Evolutionary conservation across 2,888 invertebrate species (phyloP).

Genomic region (Cheilosia urbana): DNA sequence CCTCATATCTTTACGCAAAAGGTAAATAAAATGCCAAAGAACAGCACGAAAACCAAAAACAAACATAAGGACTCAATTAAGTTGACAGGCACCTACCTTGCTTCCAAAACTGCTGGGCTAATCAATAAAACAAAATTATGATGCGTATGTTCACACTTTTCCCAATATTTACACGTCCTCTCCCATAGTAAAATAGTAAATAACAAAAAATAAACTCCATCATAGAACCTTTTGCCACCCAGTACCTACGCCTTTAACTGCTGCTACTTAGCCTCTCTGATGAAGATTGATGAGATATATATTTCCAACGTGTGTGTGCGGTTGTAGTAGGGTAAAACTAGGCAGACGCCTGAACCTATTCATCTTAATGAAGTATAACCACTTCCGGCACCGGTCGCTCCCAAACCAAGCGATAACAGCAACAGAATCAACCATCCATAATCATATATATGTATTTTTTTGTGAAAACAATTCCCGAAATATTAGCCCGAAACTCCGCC

Average conservation of each 20-base stretch:
- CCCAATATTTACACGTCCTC: constrained; percentile 53
- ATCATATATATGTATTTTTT: neutral
- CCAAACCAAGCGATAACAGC: constrained; percentile 7
- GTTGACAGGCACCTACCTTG: too few species aligned
- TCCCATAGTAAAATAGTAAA: neutral
- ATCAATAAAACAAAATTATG: constrained; percentile 24
- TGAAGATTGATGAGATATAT: constrained; percentile 61
- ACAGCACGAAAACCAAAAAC: too few species aligned
- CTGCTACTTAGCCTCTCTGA: constrained; percentile 23
- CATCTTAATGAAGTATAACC: constrained; percentile 69
- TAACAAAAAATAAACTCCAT: neutral
- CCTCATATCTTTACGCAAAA: too few species aligned
- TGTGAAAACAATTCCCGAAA: constrained; percentile 52
- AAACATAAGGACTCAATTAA: too few species aligned
- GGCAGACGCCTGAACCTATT: constrained; percentile 58
- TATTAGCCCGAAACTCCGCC: constrained; percentile 35
- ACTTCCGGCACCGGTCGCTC: constrained; percentile 39
- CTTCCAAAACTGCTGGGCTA: neutral
- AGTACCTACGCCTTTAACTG: constrained; percentile 6
- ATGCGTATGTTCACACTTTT: constrained; percentile 14
- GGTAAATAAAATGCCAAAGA: too few species aligned
- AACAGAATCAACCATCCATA: constrained; percentile 7
- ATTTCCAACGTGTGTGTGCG: neutral
- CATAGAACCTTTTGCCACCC: neutral
- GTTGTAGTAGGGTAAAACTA: constrained; percentile 38